Evolutionary conservation across 2,797 vertebrate genomes (phyloP), one percentile per base, ranked within the genome.

Genomic region (Enteromius viviparus): DNA sequence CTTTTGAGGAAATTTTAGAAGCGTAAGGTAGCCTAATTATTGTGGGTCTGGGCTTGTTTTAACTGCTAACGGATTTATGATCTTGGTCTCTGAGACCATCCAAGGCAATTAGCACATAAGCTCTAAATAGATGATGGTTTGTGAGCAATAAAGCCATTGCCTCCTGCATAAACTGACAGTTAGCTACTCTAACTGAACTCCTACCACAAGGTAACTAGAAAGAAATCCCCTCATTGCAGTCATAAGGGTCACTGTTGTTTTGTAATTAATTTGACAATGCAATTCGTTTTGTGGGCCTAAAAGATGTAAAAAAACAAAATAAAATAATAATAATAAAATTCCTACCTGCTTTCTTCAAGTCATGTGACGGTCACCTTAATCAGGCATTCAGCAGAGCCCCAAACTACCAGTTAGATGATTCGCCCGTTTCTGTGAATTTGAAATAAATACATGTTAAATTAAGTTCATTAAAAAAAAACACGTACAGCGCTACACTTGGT

Each of bases 121-220:
- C 96, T 96, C 94, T 95, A 96, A 97, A 96, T 95, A 96, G 96
- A 96, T 95, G 95, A 95, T 96, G 96, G 96, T 96, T 97, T 96
- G 96, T 95, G 95, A 96, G 95, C 96, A 97, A 97, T 98, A 97
- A 97, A 98, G 95, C 95, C 96, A 96, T 97, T 97, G 97, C 94
- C 95, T 95, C 94, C 95, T 93, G 93, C 92, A 94, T 92, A 92
- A 95, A 94, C 92, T 96, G 95, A 96, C 96, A 96, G 94, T 94
- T 95, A 53, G 7, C 51, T n/a, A 42, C 90, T 95, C 94, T 92
- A 95, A 96, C 94, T 96, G 95, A 94, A 95, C 94, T 95, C 93
- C 92, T 96, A 95, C 95, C 94, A 96, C 94, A 94, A 96, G 93
- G 92, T 97, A 97, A 97, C 96, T 97, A 95, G 94, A 93, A 92